Evolutionary conservation across 2,113 vertebrate species (phyloP).

Genomic region (Bos taurus): DNA sequence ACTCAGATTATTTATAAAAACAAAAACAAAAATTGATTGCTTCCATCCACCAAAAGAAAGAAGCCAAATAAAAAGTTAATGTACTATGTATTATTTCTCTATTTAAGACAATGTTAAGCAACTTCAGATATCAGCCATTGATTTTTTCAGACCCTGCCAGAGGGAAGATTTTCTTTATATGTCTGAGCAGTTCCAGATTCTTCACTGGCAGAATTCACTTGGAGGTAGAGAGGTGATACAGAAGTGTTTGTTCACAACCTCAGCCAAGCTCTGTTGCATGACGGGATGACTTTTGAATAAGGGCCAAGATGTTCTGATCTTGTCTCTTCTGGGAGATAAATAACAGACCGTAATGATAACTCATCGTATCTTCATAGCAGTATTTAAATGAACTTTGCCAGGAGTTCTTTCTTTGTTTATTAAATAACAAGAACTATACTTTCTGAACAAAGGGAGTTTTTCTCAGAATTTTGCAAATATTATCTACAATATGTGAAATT

Average conservation of each 20-base stretch:
- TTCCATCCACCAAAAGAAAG: neutral
- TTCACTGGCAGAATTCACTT: neutral
- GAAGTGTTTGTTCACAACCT: neutral
- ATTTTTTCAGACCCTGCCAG: neutral
- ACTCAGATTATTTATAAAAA: neutral
- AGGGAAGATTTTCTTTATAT: neutral
- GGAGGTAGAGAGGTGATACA: neutral
- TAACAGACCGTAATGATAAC: neutral
- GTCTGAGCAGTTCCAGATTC: neutral
- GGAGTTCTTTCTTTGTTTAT: neutral
- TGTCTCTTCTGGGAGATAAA: neutral
- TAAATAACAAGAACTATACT: neutral
- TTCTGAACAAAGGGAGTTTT: neutral
- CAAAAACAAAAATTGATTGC: neutral
- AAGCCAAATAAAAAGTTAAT: neutral
- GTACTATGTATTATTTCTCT: neutral
- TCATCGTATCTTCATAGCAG: neutral
- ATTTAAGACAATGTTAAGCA: neutral
- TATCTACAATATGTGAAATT: neutral
- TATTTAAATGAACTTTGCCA: neutral
- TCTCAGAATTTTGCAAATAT: neutral
- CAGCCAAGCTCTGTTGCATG: neutral
- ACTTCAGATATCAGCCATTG: neutral
- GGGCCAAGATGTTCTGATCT: neutral
- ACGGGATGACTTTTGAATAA: neutral